Percentiles rank a stretch among this genome's conserved stretches.
Evolutionary conservation across 2,113 vertebrate species (phyloP).

Genomic region (Equus przewalskii): DNA sequence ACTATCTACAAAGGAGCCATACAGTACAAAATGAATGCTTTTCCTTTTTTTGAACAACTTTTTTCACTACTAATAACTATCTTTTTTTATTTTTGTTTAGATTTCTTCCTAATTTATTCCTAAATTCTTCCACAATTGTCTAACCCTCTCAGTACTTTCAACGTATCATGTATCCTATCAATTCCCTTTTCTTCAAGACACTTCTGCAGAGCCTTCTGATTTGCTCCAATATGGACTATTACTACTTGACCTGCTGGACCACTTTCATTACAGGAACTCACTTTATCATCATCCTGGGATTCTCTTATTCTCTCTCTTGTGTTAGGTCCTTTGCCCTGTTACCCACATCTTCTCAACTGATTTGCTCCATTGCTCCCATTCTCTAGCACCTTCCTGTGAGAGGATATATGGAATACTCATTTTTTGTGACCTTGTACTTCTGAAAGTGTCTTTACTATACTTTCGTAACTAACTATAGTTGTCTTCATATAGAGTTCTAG

Average conservation of each 20-base stretch:
- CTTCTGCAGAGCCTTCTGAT: not conserved
- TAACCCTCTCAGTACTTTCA: not conserved
- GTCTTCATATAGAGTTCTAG: not conserved
- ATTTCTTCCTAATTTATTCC: slow-evolving; percentile 23
- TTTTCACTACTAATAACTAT: not conserved
- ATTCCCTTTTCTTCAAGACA: not conserved
- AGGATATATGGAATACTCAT: slow-evolving; percentile 7
- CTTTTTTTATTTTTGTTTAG: not conserved
- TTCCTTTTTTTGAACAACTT: not conserved
- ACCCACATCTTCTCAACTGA: not conserved
- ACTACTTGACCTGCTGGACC: not conserved
- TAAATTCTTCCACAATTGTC: not conserved
- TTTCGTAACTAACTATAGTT: not conserved
- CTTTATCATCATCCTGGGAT: not conserved
- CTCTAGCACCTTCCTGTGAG: not conserved
- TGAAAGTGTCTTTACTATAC: slow-evolving; percentile 11
- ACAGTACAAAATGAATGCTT: not conserved
- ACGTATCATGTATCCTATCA: not conserved
- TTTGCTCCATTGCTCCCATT: not conserved
- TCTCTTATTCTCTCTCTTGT: not conserved
- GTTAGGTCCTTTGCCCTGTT: not conserved
- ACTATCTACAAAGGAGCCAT: not conserved
- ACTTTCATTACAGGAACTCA: not conserved
- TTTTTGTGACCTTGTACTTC: not conserved
- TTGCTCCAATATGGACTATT: not conserved